Evolutionary conservation across 2,797 vertebrate species (phyloP), one percentile per base, ranked within the genome.

Genomic region (Sphaeramia orbicularis): DNA sequence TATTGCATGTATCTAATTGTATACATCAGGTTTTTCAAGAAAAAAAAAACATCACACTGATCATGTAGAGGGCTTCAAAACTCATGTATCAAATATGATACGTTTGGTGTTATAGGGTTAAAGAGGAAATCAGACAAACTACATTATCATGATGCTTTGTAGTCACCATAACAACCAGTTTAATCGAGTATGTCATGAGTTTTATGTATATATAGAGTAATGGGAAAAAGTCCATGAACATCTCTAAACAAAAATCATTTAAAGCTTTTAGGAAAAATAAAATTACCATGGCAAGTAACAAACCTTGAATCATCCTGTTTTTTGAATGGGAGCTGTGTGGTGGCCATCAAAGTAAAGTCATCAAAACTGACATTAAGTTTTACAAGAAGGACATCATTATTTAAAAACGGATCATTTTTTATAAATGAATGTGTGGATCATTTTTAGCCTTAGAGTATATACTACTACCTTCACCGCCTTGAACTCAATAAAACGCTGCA

Each of bases 221-320:
- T 58, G 56, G 71, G 14, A 35, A 76, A 65, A 21, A 73, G 76
- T 67, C 76, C 63, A 57, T 70, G 53, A 87, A 62, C 18, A 61
- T 16, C 21, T 83, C 68, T 50, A 57, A 77, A 77, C 61, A 76
- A 84, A 71, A 56, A 80, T 65, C 51, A 55, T 43, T 66, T 19
- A 37, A 64, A 60, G 66, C 43, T 13, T 13, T 30, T 27, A 2
- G 3, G 41, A 55, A 43, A 40, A 51, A 40, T 56, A 6, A 76
- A 69, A 81, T 80, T 16, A 78, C 69, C 35, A 37, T 57, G 77
- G 81, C 73, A 79, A 65, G 67, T 42, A 71, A 40, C 50, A 54
- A 64, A 48, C 77, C 70, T 69, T 72, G 67, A 78, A 79, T 63
- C 35, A 76, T 69, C 69, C 32, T 45, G 52, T 80, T 72, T 86